These are phyloP conservation scores for Cromileptes altivelis DNA, from an alignment of 2,113 vertebrate genomes.

Conservation along the genomic window DNA sequence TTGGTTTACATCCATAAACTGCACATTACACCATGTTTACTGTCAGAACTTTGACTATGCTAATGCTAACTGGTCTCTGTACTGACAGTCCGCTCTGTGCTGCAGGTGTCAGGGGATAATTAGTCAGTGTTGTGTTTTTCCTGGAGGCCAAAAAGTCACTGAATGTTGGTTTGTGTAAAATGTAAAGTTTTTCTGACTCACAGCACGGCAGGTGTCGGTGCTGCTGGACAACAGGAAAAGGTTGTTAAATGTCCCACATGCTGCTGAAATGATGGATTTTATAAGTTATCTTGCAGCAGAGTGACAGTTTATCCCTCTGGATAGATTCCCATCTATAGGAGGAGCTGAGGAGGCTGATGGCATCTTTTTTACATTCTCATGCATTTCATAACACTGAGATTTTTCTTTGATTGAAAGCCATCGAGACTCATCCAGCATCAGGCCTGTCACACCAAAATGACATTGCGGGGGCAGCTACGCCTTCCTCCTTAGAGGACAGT, in stretches of 20 bases:
- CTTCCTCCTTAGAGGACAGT: background rate
- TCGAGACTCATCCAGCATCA: background rate
- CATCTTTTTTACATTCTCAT: constrained; percentile 5
- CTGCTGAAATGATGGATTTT: background rate
- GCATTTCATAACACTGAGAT: constrained; percentile 1
- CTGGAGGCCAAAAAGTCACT: background rate
- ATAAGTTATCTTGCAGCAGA: background rate
- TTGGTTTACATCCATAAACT: too few species aligned
- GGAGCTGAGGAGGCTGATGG: background rate
- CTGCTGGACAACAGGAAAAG: background rate
- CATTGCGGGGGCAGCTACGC: background rate
- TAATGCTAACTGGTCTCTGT: too few species aligned
- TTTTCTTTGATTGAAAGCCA: background rate
- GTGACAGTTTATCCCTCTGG: background rate
- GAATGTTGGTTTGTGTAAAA: too few species aligned
- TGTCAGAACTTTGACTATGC: too few species aligned
- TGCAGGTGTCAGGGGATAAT: too few species aligned
- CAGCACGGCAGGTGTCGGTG: background rate
- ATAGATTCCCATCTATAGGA: background rate
- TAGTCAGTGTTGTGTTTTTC: background rate
- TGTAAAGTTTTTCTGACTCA: background rate
- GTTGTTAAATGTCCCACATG: background rate
- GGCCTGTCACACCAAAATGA: background rate
- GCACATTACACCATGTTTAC: too few species aligned
- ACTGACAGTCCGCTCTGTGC: too few species aligned